These are phyloP conservation scores for Trichonephila inaurata DNA, from an alignment of 1,140 invertebrate species.

Conservation along the genomic window DNA sequence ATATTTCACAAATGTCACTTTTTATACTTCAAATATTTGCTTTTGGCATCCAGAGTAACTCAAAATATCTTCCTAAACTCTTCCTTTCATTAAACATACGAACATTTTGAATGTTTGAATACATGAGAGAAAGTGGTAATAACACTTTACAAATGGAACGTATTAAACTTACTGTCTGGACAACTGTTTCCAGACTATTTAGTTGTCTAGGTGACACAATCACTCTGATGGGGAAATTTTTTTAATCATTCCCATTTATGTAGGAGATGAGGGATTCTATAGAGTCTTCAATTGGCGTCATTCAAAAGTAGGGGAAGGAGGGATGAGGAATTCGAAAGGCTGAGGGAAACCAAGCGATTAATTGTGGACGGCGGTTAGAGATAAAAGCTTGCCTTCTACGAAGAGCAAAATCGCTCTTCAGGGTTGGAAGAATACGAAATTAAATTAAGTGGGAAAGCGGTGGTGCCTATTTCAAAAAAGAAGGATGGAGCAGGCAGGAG, in stretches of 20 bases:
- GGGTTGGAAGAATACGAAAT: background rate
- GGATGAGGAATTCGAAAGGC: too few species aligned
- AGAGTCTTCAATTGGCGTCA: background rate
- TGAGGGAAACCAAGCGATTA: conserved; percentile 24
- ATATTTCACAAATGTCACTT: too few species aligned
- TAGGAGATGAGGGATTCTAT: background rate
- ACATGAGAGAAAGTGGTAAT: too few species aligned
- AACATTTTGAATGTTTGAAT: too few species aligned
- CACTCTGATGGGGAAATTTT: too few species aligned
- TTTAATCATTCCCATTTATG: conserved; percentile 1
- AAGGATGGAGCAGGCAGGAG: background rate
- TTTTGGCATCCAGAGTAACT: too few species aligned
- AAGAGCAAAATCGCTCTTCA: background rate
- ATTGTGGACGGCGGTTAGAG: conserved; percentile 5
- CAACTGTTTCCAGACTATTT: too few species aligned
- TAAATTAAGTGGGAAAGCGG: background rate
- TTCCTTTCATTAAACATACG: background rate
- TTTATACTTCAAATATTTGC: too few species aligned
- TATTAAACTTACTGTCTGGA: too few species aligned
- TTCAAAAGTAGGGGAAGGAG: background rate
- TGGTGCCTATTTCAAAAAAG: background rate
- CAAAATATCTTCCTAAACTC: too few species aligned
- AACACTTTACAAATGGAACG: too few species aligned
- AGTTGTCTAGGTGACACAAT: too few species aligned
- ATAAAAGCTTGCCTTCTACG: background rate